Percentiles rank a stretch among this genome's conserved stretches.
phyloP scores from a whole-genome alignment of 2,888 invertebrate species.

The Brachyopa scutellaris region DNA sequence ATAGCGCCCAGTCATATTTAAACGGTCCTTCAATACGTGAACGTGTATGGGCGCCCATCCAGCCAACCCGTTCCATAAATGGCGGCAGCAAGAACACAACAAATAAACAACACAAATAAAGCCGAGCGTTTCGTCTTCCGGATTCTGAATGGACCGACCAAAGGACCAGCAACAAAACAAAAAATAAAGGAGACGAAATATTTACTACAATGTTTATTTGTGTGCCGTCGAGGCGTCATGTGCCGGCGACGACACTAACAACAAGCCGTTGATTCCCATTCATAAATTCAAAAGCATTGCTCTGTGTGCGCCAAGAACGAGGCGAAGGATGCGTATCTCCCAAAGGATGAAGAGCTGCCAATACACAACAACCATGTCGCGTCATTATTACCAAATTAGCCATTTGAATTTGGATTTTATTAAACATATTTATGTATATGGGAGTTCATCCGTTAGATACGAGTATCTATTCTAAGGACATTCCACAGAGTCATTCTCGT shows the following conservation, averaged over 20 bases:
- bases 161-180: conserved; percentile 15
- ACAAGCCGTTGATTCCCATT: conserved; percentile 50
- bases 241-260: conserved; percentile 55
- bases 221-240: conserved; percentile 57
- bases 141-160: conserved; percentile 64
- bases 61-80: not conserved
- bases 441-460: conserved; percentile 53
- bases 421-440: conserved; percentile 65
- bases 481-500: conserved; percentile 7
- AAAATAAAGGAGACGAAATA: conserved; percentile 34
- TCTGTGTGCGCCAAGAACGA: conserved; percentile 2
- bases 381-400: conserved; percentile 70
- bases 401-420: conserved; percentile 66
- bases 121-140: conserved; percentile 61
- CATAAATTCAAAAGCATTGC: conserved; percentile 58
- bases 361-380: conserved; percentile 64
- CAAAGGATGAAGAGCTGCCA: not conserved
- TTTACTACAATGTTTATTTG: conserved; percentile 72
- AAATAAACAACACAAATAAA: conserved; percentile 62
- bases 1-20: conserved; percentile 43
- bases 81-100: conserved; percentile 48
- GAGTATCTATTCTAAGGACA: conserved; percentile 23
- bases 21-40: conserved; percentile 55
- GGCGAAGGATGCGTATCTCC: not conserved
- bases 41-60: conserved; percentile 33